Percentiles rank a stretch among this genome's conserved stretches.
Conservation (phyloP, 1,140 invertebrate species). For the Zaprionus vittiger region DNA sequence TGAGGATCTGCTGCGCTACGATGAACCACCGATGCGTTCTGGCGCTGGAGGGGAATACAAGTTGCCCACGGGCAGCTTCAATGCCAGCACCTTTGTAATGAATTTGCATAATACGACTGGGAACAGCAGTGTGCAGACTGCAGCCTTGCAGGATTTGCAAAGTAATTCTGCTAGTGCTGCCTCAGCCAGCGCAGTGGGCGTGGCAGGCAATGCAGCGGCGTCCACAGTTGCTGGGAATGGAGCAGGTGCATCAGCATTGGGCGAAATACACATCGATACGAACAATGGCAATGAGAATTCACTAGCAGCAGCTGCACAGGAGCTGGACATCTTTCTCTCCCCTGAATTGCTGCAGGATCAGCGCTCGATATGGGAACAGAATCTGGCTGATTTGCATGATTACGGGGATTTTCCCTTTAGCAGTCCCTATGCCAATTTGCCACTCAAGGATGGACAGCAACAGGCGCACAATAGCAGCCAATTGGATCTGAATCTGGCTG, state of each 20-base stretch:
- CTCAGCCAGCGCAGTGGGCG: conserved; percentile 20
- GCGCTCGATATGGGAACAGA: conserved; percentile 81
- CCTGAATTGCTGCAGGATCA: conserved; percentile 70
- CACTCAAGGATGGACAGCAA: conserved; percentile 79
- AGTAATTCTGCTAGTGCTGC: conserved; percentile 32
- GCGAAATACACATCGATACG: conserved; percentile 57
- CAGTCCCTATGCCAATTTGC: conserved; percentile 74
- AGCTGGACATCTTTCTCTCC: conserved; percentile 72
- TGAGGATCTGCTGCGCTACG: conserved; percentile 86
- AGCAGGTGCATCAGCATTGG: conserved; percentile 20
- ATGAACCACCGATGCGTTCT: conserved; percentile 55
- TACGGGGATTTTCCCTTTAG: conserved; percentile 72
- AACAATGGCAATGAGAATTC: conserved; percentile 42
- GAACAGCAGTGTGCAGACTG: conserved; percentile 76
- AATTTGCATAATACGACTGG: conserved; percentile 84
- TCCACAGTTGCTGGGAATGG: conserved; percentile 11
- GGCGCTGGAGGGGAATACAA: conserved; percentile 48
- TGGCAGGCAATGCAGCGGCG: conserved; percentile 15
- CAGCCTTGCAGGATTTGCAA: conserved; percentile 74
- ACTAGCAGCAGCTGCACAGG: conserved; percentile 37
- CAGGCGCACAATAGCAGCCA: conserved; percentile 59
- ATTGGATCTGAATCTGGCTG: conserved; percentile 68
- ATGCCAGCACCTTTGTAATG: conserved; percentile 87
- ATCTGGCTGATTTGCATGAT: conserved; percentile 79
- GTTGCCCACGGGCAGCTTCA: conserved; percentile 76